Evolutionary conservation across 2,797 vertebrate species (phyloP).

Genomic region (Enoplosus armatus): DNA sequence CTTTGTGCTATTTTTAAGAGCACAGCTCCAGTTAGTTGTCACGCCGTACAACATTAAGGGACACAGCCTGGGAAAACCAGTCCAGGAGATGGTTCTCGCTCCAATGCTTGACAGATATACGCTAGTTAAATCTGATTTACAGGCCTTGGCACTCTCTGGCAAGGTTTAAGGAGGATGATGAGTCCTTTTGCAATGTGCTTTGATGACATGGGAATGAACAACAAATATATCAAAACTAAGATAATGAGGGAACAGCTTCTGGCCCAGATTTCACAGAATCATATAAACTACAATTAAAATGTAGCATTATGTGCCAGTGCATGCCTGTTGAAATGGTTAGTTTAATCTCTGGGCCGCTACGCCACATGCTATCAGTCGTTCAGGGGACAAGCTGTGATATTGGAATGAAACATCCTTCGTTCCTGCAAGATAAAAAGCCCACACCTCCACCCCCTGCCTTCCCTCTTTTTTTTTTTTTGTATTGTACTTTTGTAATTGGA

Average conservation of each 20-base stretch:
- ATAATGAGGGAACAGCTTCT: conserved; percentile 66
- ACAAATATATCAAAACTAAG: conserved; percentile 61
- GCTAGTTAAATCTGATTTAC: conserved; percentile 71
- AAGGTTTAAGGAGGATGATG: conserved; percentile 57
- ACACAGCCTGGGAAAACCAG: conserved; percentile 50
- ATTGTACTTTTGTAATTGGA: conserved; percentile 78
- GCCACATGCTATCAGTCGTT: conserved; percentile 71
- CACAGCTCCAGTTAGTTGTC: conserved; percentile 55
- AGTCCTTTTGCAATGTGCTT: conserved; percentile 57
- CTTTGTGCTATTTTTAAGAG: conserved; percentile 72
- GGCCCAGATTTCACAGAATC: conserved; percentile 66
- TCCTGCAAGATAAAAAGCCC: conserved; percentile 57
- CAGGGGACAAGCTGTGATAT: conserved; percentile 71
- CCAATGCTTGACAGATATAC: conserved; percentile 61
- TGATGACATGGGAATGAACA: conserved; percentile 67
- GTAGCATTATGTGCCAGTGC: conserved; percentile 56
- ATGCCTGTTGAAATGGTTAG: conserved; percentile 63
- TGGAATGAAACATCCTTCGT: conserved; percentile 66
- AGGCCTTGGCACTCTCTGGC: conserved; percentile 49
- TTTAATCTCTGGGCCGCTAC: conserved; percentile 50
- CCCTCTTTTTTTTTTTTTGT: conserved; percentile 41
- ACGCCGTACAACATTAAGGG: conserved; percentile 46
- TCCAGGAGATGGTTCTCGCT: conserved; percentile 48
- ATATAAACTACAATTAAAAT: conserved; percentile 64
- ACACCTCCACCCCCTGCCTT: conserved; percentile 55